Conservation (phyloP, 2,888 invertebrate species). For the Habroteleia sp. region DNA sequence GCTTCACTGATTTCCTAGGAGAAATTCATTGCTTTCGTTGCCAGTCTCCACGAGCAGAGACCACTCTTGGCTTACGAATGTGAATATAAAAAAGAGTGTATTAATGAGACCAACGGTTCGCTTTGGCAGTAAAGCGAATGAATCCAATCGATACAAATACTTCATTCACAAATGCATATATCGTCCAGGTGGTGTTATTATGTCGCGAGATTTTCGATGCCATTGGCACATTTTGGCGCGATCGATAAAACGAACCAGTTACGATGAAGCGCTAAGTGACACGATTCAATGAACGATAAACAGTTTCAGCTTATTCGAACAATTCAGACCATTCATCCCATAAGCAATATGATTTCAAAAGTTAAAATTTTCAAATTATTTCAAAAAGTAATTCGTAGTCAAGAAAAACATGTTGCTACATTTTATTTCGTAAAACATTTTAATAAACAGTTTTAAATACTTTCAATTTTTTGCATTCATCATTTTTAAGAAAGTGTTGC, state of each 20-base stretch:
- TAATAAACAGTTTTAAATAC: too few species aligned
- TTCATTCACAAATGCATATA: constrained; percentile 51
- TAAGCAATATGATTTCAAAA: too few species aligned
- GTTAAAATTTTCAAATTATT: too few species aligned
- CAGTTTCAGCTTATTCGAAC: constrained; percentile 22
- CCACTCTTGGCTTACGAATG: constrained; percentile 30
- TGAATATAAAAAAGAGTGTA: constrained; percentile 26
- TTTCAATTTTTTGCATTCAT: too few species aligned
- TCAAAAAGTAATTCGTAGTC: too few species aligned
- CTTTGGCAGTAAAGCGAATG: constrained; percentile 42
- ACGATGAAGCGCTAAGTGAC: constrained; percentile 12
- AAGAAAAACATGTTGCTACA: too few species aligned
- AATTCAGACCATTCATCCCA: too few species aligned
- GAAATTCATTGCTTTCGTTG: constrained; percentile 43
- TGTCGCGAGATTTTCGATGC: constrained; percentile 42
- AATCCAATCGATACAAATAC: constrained; percentile 54
- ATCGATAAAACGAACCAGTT: constrained; percentile 48
- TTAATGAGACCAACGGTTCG: constrained; percentile 38
- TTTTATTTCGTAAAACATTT: too few species aligned
- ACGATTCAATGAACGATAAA: constrained; percentile 22
- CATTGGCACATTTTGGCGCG: constrained; percentile 41
- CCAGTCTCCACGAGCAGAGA: constrained; percentile 29
- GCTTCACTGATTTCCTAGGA: constrained; percentile 30
- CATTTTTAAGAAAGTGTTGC: too few species aligned
- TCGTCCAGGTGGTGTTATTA: constrained; percentile 32